A percentile compares a stretch with the other conserved stretches of the same genome.
phyloP scores from a whole-genome alignment of 2,888 invertebrate genomes.

The Deroplatys truncata region DNA sequence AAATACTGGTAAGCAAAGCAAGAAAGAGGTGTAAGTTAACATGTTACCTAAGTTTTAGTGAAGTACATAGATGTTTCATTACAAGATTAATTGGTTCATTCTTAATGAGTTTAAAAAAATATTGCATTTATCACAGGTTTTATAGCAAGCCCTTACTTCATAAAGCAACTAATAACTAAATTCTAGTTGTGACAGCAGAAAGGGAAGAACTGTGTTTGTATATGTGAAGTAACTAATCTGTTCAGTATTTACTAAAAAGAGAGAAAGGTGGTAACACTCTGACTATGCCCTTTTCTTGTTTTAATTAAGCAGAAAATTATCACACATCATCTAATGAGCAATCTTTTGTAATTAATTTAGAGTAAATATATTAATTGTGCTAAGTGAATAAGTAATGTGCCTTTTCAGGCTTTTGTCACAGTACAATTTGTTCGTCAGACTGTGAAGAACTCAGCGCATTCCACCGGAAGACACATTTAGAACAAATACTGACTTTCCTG shows the following conservation, averaged over 20 bases:
- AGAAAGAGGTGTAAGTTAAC: too few relatives aligned
- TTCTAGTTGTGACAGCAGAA: too few relatives aligned
- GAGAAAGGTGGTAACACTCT: too few relatives aligned
- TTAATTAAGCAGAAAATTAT: too few relatives aligned
- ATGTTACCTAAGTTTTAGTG: too few relatives aligned
- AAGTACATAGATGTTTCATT: too few relatives aligned
- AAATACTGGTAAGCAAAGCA: too few relatives aligned
- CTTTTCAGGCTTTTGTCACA: not conserved
- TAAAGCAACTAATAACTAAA: not conserved
- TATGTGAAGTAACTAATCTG: too few relatives aligned
- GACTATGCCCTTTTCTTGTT: too few relatives aligned
- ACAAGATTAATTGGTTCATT: not conserved
- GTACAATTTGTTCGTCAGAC: not conserved
- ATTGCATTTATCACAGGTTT: not conserved
- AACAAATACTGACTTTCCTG: not conserved
- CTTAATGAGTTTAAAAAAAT: not conserved
- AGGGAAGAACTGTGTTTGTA: too few relatives aligned
- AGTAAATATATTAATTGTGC: not conserved
- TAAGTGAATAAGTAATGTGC: not conserved
- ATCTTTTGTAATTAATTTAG: not conserved
- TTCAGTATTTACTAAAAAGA: too few relatives aligned
- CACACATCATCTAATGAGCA: not conserved
- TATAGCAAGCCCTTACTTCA: not conserved
- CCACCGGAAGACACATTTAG: not conserved
- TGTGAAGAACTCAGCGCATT: not conserved